Evolutionary conservation across 37 sponge, comb jelly and placozoan genomes (phyloP).

Genomic region (Geodia barretti): DNA sequence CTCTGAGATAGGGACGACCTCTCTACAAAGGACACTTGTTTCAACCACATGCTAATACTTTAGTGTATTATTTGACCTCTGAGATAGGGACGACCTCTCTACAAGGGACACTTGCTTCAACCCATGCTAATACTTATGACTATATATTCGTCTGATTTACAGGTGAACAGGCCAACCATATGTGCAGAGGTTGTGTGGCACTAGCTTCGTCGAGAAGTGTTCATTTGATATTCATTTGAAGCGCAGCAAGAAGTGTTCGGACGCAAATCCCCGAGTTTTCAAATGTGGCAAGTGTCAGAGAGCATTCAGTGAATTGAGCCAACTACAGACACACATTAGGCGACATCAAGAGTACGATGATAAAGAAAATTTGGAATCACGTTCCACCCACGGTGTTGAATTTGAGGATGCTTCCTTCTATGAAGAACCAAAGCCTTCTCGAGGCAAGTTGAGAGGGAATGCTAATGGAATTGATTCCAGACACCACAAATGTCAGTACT

Average conservation of each 20-base stretch:
- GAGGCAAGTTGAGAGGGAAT: no score
- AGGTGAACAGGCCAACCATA: not conserved
- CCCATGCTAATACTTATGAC: no score
- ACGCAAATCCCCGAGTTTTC: slow-evolving; percentile 62
- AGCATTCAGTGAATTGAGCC: slow-evolving; percentile 34
- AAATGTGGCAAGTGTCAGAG: slow-evolving; percentile 53
- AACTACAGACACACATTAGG: slow-evolving; percentile 62
- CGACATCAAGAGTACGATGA: slow-evolving; percentile 16
- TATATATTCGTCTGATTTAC: not conserved
- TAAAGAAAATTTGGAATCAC: not conserved
- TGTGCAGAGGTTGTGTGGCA: slow-evolving; percentile 13
- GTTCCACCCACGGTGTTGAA: no score
- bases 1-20: no score
- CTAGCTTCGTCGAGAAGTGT: slow-evolving; percentile 42
- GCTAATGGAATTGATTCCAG: not conserved
- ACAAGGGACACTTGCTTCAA: no score
- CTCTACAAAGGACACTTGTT: no score
- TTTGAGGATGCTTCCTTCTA: no score
- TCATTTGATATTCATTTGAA: slow-evolving; percentile 58
- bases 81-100: no score
- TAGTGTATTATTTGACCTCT: no score
- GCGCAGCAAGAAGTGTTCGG: slow-evolving; percentile 24
- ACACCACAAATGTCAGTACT: slow-evolving; percentile 14
- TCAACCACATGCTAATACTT: no score
- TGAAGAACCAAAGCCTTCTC: no score